These are phyloP conservation scores for Stercorarius parasiticus DNA, from an alignment of 2,113 vertebrate genomes.

Conservation along the genomic window DNA sequence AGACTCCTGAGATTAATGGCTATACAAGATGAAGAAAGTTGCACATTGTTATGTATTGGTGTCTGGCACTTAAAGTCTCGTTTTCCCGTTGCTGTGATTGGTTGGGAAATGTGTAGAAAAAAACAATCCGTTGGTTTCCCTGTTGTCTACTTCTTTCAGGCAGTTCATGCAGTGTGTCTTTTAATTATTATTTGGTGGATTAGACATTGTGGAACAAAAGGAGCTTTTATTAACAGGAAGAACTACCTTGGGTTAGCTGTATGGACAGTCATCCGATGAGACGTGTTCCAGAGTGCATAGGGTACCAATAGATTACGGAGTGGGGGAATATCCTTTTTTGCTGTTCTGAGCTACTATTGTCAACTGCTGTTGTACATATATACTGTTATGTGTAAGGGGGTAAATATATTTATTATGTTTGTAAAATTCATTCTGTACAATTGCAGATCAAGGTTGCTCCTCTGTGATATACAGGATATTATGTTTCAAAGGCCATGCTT, in stretches of 20 bases:
- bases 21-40: neutral
- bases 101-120: constrained; percentile 63
- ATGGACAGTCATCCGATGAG: constrained; percentile 60
- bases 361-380: constrained; percentile 88
- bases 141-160: constrained; percentile 56
- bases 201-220: constrained; percentile 66
- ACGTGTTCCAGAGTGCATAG: constrained; percentile 64
- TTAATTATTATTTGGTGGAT: constrained; percentile 55
- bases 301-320: constrained; percentile 67
- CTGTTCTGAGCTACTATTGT: constrained; percentile 82
- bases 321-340: constrained; percentile 74
- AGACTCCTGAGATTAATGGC: neutral
- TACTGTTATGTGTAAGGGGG: constrained; percentile 84
- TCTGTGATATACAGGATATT: constrained; percentile 84
- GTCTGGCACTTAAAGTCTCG: constrained; percentile 59
- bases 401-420: constrained; percentile 91
- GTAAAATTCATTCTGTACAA: constrained; percentile 86
- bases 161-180: constrained; percentile 55
- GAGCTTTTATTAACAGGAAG: constrained; percentile 50
- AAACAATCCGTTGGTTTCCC: constrained; percentile 24
- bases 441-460: constrained; percentile 86
- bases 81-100: constrained; percentile 69
- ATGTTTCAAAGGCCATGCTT: constrained; percentile 84
- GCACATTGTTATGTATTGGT: neutral
- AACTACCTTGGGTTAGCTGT: constrained; percentile 61